Base-by-base conservation (phyloP, 2,113 vertebrate genomes). In the Synodontis membranacea region DNA sequence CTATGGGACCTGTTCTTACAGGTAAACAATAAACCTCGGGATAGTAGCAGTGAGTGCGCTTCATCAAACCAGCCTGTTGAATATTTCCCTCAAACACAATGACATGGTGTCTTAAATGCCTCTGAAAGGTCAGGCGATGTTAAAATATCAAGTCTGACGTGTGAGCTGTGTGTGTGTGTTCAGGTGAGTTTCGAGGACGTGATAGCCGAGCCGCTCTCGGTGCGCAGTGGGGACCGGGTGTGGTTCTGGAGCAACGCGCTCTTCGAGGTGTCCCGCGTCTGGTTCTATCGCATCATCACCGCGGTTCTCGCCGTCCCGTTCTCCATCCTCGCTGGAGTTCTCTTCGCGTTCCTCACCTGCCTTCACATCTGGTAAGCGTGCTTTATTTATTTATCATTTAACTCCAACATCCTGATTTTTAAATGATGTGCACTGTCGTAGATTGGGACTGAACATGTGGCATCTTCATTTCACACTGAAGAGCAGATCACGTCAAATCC, bases 241-340 rank as follows among this genome's bases (percentile, higher is more conserved):
- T 96, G 95, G 95, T 92, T 95, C 87, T 95, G 94, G 94, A 96
- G 94, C 84, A 78, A 95, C 19, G 93, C 94, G n/a, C 88, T 96
- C 87, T 96, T 95, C 34, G 95, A 96, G 88, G 94, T 95, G 60
- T 93, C 92, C 39, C 91, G 92, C 70, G 88, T 95, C 70, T 95
- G 95, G 95, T 89, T 94, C 85, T 96, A 95, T 91, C 92, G 94
- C 81, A 90, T 94, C 80, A 76, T 95, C 80, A 93, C 94, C 0
- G 87, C 91, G 50, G 56, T 95, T 52, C 86, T 95, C 82, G 93
- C 93, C 64, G 87, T 96, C 58, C 95, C 95, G 0, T 68, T 93
- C 58, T 94, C 95, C 19, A 37, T 95, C 56, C 70, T 94, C 70
- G 90, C 93, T 37, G 95, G 94, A 6, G 39, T 95, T 50, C 88